These are phyloP conservation scores for Phanerotoma sp. DNA, from an alignment of 2,888 invertebrate species.

Conservation along the genomic window DNA sequence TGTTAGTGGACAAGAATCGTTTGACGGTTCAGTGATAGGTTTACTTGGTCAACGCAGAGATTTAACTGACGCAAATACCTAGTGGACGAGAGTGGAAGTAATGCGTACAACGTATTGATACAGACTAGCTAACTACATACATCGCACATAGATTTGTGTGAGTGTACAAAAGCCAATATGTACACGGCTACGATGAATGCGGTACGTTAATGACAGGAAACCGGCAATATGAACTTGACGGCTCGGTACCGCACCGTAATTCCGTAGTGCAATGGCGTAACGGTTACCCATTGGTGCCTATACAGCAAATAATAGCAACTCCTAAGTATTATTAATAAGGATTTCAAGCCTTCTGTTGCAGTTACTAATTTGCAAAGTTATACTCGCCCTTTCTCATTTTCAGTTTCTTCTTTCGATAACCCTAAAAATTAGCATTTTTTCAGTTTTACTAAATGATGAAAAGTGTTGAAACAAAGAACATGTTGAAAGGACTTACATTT, in stretches of 20 bases:
- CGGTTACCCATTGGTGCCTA: constrained; percentile 30
- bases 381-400: no score
- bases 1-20: background rate
- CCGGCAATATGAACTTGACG: constrained; percentile 57
- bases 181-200: constrained; percentile 32
- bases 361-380: no score
- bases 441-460: no score
- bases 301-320: constrained; percentile 3
- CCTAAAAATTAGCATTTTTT: no score
- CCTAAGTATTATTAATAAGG: background rate
- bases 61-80: constrained; percentile 16
- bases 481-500: no score
- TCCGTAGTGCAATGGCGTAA: constrained; percentile 38
- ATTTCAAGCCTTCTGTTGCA: no score
- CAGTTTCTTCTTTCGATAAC: no score
- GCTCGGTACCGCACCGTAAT: constrained; percentile 50
- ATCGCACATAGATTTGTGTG: constrained; percentile 21
- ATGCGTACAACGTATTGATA: constrained; percentile 15
- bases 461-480: no score
- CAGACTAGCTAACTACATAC: constrained; percentile 19
- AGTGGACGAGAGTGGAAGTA: background rate
- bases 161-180: constrained; percentile 27
- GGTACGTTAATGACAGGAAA: constrained; percentile 56
- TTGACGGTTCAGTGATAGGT: background rate
- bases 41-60: constrained; percentile 3